Evolutionary conservation across 2,113 vertebrate genomes (phyloP).

Genomic region (Ciconia maguari): DNA sequence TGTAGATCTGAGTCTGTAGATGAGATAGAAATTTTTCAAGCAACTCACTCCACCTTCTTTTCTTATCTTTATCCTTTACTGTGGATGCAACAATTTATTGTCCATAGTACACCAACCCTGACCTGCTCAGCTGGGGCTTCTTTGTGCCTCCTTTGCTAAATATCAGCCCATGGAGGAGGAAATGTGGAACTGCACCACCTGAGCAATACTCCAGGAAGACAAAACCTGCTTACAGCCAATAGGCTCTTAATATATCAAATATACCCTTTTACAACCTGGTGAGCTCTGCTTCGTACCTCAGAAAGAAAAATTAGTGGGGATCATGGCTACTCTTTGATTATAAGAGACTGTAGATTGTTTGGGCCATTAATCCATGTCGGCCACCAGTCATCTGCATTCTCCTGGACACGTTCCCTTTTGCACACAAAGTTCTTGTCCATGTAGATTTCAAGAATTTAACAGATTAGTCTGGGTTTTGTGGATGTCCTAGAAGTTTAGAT

Average conservation of each 20-base stretch:
- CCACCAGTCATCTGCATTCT: neutral
- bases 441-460: neutral
- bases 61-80: neutral
- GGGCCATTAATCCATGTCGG: neutral
- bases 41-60: neutral
- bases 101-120: neutral
- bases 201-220: neutral
- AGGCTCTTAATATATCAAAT: neutral
- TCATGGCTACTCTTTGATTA: neutral
- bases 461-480: slow-evolving; percentile 21
- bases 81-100: neutral
- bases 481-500: neutral
- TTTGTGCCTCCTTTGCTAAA: neutral
- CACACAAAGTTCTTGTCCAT: neutral
- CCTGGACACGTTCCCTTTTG: neutral
- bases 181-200: neutral
- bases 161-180: neutral
- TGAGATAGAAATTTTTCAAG: neutral
- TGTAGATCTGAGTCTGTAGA: neutral
- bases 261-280: neutral
- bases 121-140: neutral
- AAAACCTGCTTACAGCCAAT: neutral
- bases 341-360: neutral
- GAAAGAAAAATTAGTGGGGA: neutral
- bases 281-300: neutral